These are phyloP conservation scores for Harpagifer antarcticus DNA, from an alignment of 2,797 vertebrate genomes.

Conservation along the genomic window DNA sequence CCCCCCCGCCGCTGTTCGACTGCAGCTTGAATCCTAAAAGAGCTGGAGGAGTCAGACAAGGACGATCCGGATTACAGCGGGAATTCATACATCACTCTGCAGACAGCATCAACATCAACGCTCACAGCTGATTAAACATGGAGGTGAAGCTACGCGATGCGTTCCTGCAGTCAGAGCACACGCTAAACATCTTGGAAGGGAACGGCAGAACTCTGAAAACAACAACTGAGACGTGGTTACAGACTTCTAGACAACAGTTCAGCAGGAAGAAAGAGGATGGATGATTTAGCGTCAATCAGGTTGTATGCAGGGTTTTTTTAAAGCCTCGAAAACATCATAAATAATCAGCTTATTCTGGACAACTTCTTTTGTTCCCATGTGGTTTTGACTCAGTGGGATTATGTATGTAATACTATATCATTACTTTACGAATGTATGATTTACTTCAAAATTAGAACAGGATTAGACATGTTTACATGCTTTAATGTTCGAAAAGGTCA, in stretches of 20 bases:
- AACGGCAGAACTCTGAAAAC: not conserved
- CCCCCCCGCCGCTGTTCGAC: conserved; percentile 30
- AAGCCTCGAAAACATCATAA: not conserved
- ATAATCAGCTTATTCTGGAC: not conserved
- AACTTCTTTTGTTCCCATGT: no score
- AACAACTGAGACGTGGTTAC: no score
- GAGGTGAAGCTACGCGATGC: conserved; percentile 23
- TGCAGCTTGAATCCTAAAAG: conserved; percentile 60
- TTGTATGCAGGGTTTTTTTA: no score
- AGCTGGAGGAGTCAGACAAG: conserved; percentile 56
- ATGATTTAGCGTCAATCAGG: no score
- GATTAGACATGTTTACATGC: no score
- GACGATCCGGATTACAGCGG: conserved; percentile 44
- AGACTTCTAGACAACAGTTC: no score
- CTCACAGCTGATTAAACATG: conserved; percentile 48
- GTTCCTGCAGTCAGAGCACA: conserved; percentile 10
- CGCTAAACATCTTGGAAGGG: not conserved
- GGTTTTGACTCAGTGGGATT: no score
- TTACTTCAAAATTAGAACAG: no score
- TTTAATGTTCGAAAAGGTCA: no score
- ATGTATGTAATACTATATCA: no score
- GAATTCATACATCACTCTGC: conserved; percentile 37
- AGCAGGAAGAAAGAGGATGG: no score
- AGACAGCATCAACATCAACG: conserved; percentile 34
- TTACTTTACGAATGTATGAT: no score